These are phyloP conservation scores for Cyrtonyx montezumae DNA, from an alignment of 2,113 vertebrate genomes.

Conservation along the genomic window DNA sequence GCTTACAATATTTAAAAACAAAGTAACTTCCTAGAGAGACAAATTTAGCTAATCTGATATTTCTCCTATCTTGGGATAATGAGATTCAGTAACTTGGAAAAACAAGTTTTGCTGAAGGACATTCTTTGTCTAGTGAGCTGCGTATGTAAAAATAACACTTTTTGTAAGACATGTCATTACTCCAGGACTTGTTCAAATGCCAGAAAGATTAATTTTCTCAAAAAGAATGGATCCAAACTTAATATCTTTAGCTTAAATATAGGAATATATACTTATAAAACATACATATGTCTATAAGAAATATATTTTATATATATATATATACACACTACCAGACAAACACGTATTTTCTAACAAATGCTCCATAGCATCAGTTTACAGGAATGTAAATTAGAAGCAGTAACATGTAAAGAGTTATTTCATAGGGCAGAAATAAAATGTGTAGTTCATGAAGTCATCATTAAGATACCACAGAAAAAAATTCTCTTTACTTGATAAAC, in stretches of 20 bases:
- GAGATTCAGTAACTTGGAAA: not conserved
- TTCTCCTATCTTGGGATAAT: not conserved
- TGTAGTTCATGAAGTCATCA: not conserved
- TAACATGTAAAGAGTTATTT: not conserved
- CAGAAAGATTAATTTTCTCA: not conserved
- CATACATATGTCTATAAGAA: not conserved
- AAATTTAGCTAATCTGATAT: not conserved
- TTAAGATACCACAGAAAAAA: not conserved
- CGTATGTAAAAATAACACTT: not conserved
- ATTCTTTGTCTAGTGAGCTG: not conserved
- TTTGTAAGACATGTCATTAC: not conserved
- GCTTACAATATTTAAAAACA: not conserved
- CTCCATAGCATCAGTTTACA: not conserved
- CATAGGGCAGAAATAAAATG: not conserved
- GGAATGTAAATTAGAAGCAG: not conserved
- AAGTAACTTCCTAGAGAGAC: not conserved
- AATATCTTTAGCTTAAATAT: not conserved
- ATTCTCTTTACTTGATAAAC: not conserved
- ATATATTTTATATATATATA: not conserved
- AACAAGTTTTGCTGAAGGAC: not conserved
- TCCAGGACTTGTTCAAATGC: not conserved
- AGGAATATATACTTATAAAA: not conserved
- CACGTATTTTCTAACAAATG: not conserved
- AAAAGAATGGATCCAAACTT: not conserved
- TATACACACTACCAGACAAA: not conserved